Evolutionary conservation across 2,797 vertebrate genomes (phyloP).

Genomic region (Sebastes umbrosus): DNA sequence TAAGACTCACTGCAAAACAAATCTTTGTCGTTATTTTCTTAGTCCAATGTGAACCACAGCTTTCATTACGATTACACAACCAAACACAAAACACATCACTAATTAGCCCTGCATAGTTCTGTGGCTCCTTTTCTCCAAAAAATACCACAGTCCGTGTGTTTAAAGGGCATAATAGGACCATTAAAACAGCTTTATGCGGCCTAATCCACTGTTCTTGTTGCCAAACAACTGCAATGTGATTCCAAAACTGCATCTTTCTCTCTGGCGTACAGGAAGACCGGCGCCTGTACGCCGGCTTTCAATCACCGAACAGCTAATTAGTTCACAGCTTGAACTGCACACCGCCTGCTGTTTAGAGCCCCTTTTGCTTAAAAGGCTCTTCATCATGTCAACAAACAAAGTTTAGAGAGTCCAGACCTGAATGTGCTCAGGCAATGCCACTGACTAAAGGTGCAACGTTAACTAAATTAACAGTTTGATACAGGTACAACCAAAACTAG

Average conservation of each 20-base stretch:
- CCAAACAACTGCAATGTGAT: background rate
- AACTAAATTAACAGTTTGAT: background rate
- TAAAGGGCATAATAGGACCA: background rate
- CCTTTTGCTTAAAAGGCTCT: conserved; percentile 20
- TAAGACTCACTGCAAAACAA: no score
- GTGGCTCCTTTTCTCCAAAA: background rate
- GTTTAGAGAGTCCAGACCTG: background rate
- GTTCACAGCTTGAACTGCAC: conserved; percentile 22
- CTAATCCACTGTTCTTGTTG: background rate
- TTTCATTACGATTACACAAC: background rate
- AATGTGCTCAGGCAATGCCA: background rate
- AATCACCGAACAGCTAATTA: conserved; percentile 34
- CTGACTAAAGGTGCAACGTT: background rate
- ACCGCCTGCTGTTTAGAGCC: conserved; percentile 24
- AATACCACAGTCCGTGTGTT: background rate
- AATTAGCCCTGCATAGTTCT: background rate
- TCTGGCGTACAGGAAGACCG: background rate
- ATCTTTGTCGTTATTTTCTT: background rate
- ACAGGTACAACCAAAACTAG: background rate
- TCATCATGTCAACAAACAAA: conserved; percentile 17
- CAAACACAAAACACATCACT: background rate
- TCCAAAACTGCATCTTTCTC: background rate
- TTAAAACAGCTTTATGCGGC: background rate
- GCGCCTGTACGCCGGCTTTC: background rate
- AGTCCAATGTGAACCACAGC: background rate